Base-by-base conservation (phyloP, 2,888 invertebrate genomes). In the Phengaris arion region DNA sequence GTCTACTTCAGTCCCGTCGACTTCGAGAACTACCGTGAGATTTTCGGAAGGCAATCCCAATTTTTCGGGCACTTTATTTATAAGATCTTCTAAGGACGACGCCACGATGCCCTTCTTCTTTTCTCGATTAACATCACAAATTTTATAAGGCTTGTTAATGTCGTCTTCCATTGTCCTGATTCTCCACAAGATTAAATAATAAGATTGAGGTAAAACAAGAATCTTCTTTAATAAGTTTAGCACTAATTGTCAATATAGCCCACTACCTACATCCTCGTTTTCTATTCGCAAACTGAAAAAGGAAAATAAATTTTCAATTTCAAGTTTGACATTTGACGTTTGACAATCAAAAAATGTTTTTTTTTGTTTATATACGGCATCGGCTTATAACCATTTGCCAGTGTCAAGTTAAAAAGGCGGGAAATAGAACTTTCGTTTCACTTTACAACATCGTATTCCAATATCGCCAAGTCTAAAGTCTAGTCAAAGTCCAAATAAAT, bases 1-100 rank as follows among this genome's bases (percentile, higher is more conserved):
- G 83, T 98, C 98, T 74, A 98, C 97, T 94, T 98, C 98, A 0
- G 98, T 98, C 54, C 98, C 98, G 92, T 98, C 98, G 74, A 95
- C 96, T 87, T 98, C 98, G 81, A 98, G 92, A 59, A 98, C 98
- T 77, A 98, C 96, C 75, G 96, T 97, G 77, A 97, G 93, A 80
- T 95, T 95, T 79, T 94, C 94, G 76, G 94, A 89, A 46, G 95
- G 95, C 78, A 96, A 86, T 46, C 94, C 94, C 80, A 97, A 94
- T 88, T 97, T 97, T 83, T 96, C 96, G 74, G 96, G 95, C 75
- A 97, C 96, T 93, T 96, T 96, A 79, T 94, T 91, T 81, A 96
- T 95, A 84, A 98, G 94, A 85, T 97, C 97, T 85, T 96, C 96
- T 73, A 98, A 92, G 22, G 97, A 96, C 69, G 94, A 93, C 74